Conservation (phyloP, 2,113 vertebrate species). For the Orycteropus afer region DNA sequence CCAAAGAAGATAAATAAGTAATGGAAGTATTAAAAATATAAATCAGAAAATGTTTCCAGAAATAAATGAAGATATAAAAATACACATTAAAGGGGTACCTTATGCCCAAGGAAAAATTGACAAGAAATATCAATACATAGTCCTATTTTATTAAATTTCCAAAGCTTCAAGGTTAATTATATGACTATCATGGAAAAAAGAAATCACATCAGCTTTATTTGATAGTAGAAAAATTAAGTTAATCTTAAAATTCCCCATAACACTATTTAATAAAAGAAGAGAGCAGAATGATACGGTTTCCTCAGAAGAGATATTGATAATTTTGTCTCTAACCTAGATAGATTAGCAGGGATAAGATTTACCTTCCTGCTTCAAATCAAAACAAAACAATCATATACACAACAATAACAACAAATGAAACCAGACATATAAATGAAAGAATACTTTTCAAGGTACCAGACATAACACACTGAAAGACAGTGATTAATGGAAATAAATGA, state of each 20-base stretch:
- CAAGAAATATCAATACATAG: neutral
- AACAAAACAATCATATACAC: neutral
- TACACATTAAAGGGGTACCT: neutral
- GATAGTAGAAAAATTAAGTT: neutral
- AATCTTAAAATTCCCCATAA: neutral
- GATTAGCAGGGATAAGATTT: neutral
- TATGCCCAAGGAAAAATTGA: neutral
- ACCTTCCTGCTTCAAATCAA: neutral
- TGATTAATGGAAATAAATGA: neutral
- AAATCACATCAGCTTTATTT: neutral
- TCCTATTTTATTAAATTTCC: neutral
- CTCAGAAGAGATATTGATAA: neutral
- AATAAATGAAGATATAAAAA: neutral
- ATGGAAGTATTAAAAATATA: neutral
- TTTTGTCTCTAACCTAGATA: neutral
- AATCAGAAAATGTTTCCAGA: neutral
- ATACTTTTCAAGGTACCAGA: neutral
- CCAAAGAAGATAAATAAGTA: neutral
- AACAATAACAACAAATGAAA: neutral
- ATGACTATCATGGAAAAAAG: neutral
- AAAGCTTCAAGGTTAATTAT: neutral
- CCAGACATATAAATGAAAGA: neutral
- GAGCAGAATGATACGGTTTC: neutral
- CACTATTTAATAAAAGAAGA: neutral
- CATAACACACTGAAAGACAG: neutral